phyloP scores from a whole-genome alignment of 2,888 invertebrate genomes.

The Lottia gigantea region DNA sequence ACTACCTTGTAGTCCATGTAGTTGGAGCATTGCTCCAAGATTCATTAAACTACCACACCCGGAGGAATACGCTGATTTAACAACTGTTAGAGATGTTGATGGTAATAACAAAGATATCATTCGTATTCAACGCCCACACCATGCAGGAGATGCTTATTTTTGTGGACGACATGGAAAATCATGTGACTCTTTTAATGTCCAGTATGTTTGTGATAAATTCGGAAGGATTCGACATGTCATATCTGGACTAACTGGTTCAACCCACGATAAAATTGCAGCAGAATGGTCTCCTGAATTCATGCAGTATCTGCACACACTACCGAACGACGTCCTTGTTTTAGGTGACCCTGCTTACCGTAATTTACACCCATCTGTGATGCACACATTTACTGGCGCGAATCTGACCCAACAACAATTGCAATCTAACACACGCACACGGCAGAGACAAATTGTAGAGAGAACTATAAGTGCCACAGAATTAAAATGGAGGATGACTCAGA shows the following conservation, averaged over 20 bases:
- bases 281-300: not conserved
- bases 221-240: not conserved
- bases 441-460: not conserved
- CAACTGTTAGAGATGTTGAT: no score
- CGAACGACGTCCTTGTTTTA: not conserved
- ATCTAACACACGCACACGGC: not conserved
- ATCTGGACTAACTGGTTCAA: not conserved
- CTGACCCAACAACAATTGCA: not conserved
- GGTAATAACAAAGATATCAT: no score
- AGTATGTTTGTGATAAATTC: not conserved
- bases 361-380: not conserved
- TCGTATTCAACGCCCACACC: not conserved
- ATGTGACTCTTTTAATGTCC: not conserved
- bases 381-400: not conserved
- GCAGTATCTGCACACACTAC: not conserved
- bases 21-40: no score
- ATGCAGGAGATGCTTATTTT: not conserved
- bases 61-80: no score
- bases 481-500: not conserved
- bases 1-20: no score
- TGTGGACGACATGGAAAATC: not conserved
- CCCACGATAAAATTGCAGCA: conserved; percentile 1
- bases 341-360: not conserved
- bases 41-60: no score
- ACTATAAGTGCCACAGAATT: not conserved